Conservation (phyloP, 2,113 vertebrate species). For the Actenoides hombroni region DNA sequence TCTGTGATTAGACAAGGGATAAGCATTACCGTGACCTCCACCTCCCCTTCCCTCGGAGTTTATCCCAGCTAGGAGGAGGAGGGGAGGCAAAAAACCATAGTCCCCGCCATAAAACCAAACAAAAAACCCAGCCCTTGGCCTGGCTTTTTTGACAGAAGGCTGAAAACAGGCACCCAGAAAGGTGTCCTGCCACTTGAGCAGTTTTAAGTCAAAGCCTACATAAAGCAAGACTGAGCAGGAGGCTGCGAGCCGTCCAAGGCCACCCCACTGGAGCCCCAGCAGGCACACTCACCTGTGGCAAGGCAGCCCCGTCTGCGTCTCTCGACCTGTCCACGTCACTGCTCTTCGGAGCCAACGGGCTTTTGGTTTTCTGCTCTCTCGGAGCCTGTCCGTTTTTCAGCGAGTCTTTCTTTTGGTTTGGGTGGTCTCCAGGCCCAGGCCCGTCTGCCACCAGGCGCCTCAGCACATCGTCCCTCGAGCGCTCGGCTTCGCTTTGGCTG, state of each 20-base stretch:
- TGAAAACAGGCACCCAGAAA: neutral
- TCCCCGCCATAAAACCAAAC: neutral
- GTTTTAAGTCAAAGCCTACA: neutral
- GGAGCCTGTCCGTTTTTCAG: neutral
- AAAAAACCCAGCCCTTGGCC: neutral
- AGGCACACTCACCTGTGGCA: conserved; percentile 57
- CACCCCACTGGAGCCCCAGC: neutral
- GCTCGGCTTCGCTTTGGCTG: neutral
- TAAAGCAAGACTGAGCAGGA: neutral
- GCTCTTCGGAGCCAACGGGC: neutral
- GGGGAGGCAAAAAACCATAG: neutral
- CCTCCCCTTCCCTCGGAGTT: neutral
- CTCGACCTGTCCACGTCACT: neutral
- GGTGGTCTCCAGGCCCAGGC: neutral
- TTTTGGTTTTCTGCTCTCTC: neutral
- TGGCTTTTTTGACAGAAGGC: neutral
- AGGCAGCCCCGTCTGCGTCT: neutral
- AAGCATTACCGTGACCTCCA: neutral
- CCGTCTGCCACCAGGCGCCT: neutral
- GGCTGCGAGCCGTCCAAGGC: neutral
- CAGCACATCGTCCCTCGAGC: neutral
- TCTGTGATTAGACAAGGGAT: neutral
- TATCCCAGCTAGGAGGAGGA: neutral
- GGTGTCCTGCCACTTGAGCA: neutral
- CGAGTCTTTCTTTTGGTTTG: neutral